phyloP scores from a whole-genome alignment of 2,797 vertebrate genomes.

The Cyprinella venusta region DNA sequence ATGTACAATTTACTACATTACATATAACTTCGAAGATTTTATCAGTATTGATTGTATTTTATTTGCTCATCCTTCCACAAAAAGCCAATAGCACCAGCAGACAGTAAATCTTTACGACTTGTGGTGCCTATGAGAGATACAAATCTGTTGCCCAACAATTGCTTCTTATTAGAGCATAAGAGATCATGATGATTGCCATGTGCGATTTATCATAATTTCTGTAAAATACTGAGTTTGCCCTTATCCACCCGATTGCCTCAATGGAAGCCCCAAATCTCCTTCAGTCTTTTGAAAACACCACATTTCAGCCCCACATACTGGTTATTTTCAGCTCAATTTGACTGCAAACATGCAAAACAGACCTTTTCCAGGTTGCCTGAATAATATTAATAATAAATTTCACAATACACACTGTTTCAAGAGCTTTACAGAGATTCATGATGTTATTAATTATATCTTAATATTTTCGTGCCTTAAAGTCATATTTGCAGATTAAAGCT shows the following conservation, averaged over 20 bases:
- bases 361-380: neutral
- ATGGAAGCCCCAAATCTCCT: neutral
- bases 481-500: too few relatives aligned
- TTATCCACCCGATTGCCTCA: neutral
- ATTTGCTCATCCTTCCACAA: neutral
- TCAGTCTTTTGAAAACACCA: neutral
- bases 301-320: neutral
- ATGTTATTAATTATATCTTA: neutral
- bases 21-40: constrained; percentile 7
- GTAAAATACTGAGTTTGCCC: neutral
- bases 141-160: constrained; percentile 9
- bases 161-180: constrained; percentile 13
- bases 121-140: neutral
- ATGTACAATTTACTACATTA: neutral
- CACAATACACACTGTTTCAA: neutral
- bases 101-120: neutral
- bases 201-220: constrained; percentile 4
- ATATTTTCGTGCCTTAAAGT: neutral
- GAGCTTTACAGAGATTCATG: neutral
- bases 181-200: constrained; percentile 6
- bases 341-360: neutral
- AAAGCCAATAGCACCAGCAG: neutral
- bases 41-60: neutral
- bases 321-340: neutral
- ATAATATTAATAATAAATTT: constrained; percentile 11